Evolutionary conservation across 2,888 invertebrate species (phyloP), one percentile per base, ranked within the genome.

Genomic region (Drosophila anomelani): DNA sequence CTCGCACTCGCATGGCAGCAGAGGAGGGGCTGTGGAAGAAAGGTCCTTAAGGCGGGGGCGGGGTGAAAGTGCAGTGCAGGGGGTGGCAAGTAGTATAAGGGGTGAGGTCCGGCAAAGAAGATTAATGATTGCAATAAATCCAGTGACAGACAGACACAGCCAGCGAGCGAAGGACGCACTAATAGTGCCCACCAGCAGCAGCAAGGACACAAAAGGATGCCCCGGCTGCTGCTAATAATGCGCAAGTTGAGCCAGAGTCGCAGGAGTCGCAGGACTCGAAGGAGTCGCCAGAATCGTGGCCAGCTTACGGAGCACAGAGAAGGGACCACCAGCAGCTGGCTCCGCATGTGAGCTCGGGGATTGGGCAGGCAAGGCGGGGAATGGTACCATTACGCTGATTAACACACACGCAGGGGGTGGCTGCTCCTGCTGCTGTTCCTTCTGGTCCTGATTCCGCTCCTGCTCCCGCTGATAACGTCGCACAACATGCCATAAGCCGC

Each of bases 41-140:
- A 34, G 4, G 41, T 60, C 41, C 61, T 41, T 10, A 10, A 12
- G n/a, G 23, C 23, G 17, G 47, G 49, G 47, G 20, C n/a, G 51
- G 64, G 43, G 75, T 75, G 77, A 78, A 88, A 80, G 57, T 66
- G 62, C 34, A 54, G 38, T 12, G 12, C 41, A 32, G 47, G 26
- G 32, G 39, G 46, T 41, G 15, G 36, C 39, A 12, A 43, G 54
- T 56, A 59, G 39, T 17, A 41, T n/a, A 44, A 43, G 39, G 61
- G 53, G 63, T 63, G 75, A 72, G 70, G 51, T 76, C 76, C 71
- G 76, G 84, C 81, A 84, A 91, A 88, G 84, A 92, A 92, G 92
- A 92, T 92, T 92, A 92, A 92, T 92, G 92, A 91, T 90, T 91
- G 91, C 90, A 91, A 92, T 92, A 92, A 92, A 92, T 92, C 92